These are phyloP conservation scores for Cuculus canorus DNA, from an alignment of 2,797 vertebrate species.

Conservation along the genomic window DNA sequence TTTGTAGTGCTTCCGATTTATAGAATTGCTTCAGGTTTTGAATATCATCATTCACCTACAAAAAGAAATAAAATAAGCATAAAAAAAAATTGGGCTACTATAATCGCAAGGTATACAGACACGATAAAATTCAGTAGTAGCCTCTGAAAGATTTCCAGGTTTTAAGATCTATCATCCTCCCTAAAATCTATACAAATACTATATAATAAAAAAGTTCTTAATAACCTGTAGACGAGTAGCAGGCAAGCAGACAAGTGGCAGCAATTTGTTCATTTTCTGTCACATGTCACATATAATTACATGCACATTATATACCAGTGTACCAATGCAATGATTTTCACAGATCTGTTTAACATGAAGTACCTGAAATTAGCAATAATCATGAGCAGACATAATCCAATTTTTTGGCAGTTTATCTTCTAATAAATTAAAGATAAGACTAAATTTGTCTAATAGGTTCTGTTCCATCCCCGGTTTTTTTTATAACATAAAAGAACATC, in stretches of 20 bases:
- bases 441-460: not conserved
- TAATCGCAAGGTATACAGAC: not conserved
- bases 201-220: not conserved
- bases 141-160: not conserved
- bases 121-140: not conserved
- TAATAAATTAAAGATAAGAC: not conserved
- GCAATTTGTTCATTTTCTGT: not conserved
- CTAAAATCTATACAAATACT: not conserved
- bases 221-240: not conserved
- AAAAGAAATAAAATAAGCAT: not conserved
- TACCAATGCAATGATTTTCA: not conserved
- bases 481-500: not conserved
- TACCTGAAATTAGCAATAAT: constrained; percentile 2
- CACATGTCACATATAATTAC: not conserved
- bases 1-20: constrained; percentile 51
- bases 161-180: not conserved
- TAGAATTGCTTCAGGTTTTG: constrained; percentile 77
- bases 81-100: not conserved
- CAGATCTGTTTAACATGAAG: not conserved
- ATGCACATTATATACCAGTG: not conserved
- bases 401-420: not conserved
- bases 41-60: constrained; percentile 81
- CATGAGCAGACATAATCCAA: not conserved
- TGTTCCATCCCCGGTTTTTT: not conserved
- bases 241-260: not conserved